Percentiles rank a stretch among this genome's conserved stretches.
Evolutionary conservation across 2,113 vertebrate genomes (phyloP).

Genomic region (Plecturocebus donacophilus): DNA sequence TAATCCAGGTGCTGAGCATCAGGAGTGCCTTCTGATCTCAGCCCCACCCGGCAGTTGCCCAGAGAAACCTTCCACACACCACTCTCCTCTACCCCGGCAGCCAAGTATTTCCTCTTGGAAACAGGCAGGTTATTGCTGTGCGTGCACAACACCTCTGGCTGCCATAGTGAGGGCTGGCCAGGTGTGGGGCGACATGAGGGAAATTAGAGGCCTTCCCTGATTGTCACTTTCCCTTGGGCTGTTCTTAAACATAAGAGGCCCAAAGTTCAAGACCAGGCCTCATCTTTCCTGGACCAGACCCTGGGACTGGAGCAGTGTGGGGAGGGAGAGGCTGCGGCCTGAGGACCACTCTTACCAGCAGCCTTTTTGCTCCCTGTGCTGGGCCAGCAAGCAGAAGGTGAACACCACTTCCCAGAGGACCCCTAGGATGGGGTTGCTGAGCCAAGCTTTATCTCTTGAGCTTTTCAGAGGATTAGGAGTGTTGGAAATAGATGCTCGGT

Average conservation of each 20-base stretch:
- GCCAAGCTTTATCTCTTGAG: neutral
- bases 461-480: too few species aligned
- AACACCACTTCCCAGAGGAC: too few species aligned
- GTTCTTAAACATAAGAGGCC: neutral
- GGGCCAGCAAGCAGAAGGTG: too few species aligned
- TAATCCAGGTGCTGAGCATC: neutral
- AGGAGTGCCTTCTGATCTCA: neutral
- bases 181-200: fast-evolving
- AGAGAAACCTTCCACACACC: neutral
- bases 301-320: neutral
- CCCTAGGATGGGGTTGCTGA: too few species aligned
- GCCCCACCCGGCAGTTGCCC: neutral
- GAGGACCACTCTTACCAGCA: neutral
- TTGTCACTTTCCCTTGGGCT: neutral
- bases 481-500: too few species aligned
- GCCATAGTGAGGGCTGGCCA: neutral
- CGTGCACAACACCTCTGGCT: neutral
- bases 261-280: neutral
- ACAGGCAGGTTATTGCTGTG: neutral
- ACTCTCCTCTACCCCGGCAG: neutral
- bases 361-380: too few species aligned
- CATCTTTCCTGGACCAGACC: neutral
- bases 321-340: neutral
- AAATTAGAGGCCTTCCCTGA: neutral
- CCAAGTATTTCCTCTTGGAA: neutral